These are phyloP conservation scores for Stegastes partitus DNA, from an alignment of 2,113 vertebrate genomes.

Conservation along the genomic window DNA sequence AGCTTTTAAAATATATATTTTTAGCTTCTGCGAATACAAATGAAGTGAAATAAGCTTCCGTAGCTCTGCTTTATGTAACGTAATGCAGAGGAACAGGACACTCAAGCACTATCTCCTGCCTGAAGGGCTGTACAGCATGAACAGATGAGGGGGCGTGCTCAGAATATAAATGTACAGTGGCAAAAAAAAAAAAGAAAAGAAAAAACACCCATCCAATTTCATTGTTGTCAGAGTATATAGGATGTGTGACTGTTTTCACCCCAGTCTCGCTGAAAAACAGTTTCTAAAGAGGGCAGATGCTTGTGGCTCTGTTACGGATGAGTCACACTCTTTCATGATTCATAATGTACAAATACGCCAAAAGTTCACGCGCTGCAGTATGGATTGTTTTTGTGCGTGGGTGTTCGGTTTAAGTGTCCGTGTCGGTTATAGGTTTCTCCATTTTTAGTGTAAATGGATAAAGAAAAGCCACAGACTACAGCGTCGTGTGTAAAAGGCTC, in stretches of 20 bases:
- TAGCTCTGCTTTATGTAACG: conserved; percentile 71
- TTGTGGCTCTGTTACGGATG: conserved; percentile 38
- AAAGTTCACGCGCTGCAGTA: conserved; percentile 17
- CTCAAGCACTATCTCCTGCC: conserved; percentile 51
- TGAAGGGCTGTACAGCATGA: conserved; percentile 48
- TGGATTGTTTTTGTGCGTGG: conserved; percentile 42
- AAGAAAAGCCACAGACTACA: neutral
- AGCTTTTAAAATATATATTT: conserved; percentile 74
- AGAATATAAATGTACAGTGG: conserved; percentile 40
- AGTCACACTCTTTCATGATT: conserved; percentile 62
- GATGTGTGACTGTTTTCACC: conserved; percentile 32
- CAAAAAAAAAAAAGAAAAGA: conserved; percentile 4
- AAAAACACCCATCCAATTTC: conserved; percentile 19
- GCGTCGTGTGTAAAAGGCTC: too few relatives aligned
- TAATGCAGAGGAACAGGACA: conserved; percentile 57
- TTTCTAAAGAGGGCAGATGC: conserved; percentile 44
- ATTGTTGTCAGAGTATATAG: conserved; percentile 18
- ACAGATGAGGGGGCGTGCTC: conserved; percentile 37
- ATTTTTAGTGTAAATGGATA: too few relatives aligned
- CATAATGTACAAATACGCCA: conserved; percentile 39
- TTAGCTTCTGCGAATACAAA: conserved; percentile 71
- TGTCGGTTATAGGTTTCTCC: neutral
- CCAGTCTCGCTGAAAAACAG: neutral
- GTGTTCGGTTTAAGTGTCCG: conserved; percentile 31
- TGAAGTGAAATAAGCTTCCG: conserved; percentile 66